Evolutionary conservation across 2,113 vertebrate species (phyloP).

Genomic region (Rhineura floridana): DNA sequence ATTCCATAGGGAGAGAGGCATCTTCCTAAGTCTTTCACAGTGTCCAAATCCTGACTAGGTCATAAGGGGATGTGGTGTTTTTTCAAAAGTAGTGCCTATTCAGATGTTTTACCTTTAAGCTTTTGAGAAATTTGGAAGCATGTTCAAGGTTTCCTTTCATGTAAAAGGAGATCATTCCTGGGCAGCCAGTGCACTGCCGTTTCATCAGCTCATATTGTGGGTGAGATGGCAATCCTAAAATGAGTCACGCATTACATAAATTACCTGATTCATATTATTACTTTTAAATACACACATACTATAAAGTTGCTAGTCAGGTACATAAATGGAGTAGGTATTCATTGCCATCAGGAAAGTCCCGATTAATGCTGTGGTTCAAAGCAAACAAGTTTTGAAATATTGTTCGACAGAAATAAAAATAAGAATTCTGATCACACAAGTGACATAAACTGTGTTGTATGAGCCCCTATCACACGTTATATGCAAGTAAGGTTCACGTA

Average conservation of each 20-base stretch:
- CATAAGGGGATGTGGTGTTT: background rate
- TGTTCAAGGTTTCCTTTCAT: conserved; percentile 86
- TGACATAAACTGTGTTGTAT: no score
- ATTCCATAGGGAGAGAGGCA: background rate
- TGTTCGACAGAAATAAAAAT: background rate
- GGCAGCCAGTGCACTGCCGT: conserved; percentile 86
- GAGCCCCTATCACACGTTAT: background rate
- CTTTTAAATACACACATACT: accelerated
- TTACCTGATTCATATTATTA: background rate
- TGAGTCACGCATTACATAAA: background rate
- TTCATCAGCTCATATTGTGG: conserved; percentile 85
- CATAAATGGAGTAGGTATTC: background rate
- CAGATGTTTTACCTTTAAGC: conserved; percentile 82
- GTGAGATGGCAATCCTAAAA: conserved; percentile 88
- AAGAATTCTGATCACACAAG: background rate
- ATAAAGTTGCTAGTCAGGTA: background rate
- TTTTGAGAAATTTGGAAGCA: conserved; percentile 83
- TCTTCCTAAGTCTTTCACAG: background rate
- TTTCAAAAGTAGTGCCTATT: accelerated
- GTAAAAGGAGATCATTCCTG: conserved; percentile 90
- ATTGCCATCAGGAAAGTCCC: accelerated
- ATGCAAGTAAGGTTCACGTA: background rate
- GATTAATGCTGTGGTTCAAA: accelerated
- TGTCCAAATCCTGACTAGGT: background rate
- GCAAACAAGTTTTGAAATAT: accelerated